phyloP scores from a whole-genome alignment of 2,888 invertebrate species.

The Osedax fenrisi region DNA sequence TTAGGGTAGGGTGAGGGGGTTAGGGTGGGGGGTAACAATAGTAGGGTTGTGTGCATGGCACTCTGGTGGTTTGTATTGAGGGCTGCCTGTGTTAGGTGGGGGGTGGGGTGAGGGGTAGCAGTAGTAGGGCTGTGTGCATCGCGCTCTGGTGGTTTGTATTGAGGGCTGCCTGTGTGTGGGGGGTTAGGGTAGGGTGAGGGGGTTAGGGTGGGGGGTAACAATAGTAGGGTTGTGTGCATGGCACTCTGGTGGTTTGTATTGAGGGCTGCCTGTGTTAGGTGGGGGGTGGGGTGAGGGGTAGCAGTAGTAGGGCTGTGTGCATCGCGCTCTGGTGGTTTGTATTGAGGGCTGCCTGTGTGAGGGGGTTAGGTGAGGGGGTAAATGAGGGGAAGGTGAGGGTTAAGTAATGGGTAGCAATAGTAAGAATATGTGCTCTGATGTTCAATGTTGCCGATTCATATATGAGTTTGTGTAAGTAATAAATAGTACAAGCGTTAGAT shows the following conservation, averaged over 20 bases:
- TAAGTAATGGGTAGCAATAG: background rate
- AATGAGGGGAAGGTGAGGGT: slow-evolving; percentile 2
- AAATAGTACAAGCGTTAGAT: no score
- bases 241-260: slow-evolving; percentile 69
- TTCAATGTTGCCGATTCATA: no score
- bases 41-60: slow-evolving; percentile 72
- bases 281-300: slow-evolving; percentile 55
- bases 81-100: background rate
- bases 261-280: slow-evolving; percentile 56
- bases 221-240: slow-evolving; percentile 70
- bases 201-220: slow-evolving; percentile 72
- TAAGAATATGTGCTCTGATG: slow-evolving; percentile 35
- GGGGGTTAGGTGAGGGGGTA: background rate
- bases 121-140: slow-evolving; percentile 70
- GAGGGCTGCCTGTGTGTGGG: slow-evolving; percentile 47
- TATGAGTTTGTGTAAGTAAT: no score
- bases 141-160: slow-evolving; percentile 69
- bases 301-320: slow-evolving; percentile 68
- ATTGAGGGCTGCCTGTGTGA: slow-evolving; percentile 60
- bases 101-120: slow-evolving; percentile 57
- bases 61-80: slow-evolving; percentile 61
- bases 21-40: slow-evolving; percentile 74
- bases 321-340: slow-evolving; percentile 71
- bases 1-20: slow-evolving; percentile 47
- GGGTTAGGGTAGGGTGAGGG: background rate